phyloP scores from a whole-genome alignment of 1,140 invertebrate species.

The Drosophila parvula region DNA sequence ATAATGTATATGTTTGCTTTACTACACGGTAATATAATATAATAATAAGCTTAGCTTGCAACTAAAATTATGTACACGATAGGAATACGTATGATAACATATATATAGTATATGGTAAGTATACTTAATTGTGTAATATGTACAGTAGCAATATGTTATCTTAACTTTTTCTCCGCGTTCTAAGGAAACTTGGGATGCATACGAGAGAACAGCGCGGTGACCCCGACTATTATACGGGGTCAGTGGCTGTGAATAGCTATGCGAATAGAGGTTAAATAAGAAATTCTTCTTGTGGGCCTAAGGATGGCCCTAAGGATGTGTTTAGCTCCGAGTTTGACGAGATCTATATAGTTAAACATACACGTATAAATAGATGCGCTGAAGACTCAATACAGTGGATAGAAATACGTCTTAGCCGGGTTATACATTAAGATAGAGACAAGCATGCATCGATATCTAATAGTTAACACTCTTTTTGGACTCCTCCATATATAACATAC shows the following conservation, averaged over 20 bases:
- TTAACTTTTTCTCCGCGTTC: constrained; percentile 13
- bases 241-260: constrained; percentile 21
- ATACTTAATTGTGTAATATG: constrained; percentile 43
- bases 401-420: constrained; percentile 5
- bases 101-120: constrained; percentile 26
- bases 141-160: constrained; percentile 61
- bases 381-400: constrained; percentile 47
- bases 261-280: constrained; percentile 25
- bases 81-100: constrained; percentile 36
- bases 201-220: constrained; percentile 22
- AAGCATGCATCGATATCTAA: constrained; percentile 44
- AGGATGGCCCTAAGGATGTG: constrained; percentile 41
- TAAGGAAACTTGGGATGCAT: constrained; percentile 70
- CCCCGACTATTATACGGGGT: constrained; percentile 7
- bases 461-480: constrained; percentile 47
- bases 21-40: constrained; percentile 21
- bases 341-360: constrained; percentile 67
- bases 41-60: constrained; percentile 68
- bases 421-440: constrained; percentile 12
- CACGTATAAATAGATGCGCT: constrained; percentile 24
- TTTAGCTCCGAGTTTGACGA: constrained; percentile 65
- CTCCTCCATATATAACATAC: neutral
- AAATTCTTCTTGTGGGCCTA: constrained; percentile 16
- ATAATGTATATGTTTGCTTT: constrained; percentile 58
- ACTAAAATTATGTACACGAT: constrained; percentile 57